Evolutionary conservation across 1,140 invertebrate genomes (phyloP), one percentile per base, ranked within the genome.

Genomic region (Eurosta solidaginis): DNA sequence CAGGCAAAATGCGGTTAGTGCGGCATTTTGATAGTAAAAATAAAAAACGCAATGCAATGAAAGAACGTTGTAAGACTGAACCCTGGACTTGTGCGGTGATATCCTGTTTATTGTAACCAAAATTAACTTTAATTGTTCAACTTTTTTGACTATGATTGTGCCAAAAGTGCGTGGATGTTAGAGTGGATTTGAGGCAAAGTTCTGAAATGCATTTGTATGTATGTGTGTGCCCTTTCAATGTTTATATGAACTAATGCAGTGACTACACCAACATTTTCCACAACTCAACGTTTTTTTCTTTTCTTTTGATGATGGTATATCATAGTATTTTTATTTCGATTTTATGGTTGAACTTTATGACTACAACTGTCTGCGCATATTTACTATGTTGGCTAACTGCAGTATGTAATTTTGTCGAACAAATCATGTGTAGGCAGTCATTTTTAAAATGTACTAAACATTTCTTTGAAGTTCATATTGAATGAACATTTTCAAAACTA

Each of bases 61-160:
- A 54, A 50, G n/a, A 20, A 20, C n/a, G 10, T 1, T 29, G 25
- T 14, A 20, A 10, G 6, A 9, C 5, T n/a, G 2, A 10, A 33
- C 4, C 5, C 27, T n/a, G n/a, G n/a, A 29, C 12, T 12, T 40
- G 59, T 68, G 33, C 40, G 33, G 17, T 17, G 5, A 25, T 54
- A 25, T 40, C 40, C 49, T 22, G 49, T 52, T 52, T 33, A 68
- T 68, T 68, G 33, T 68, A 33, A 68, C 59, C 59, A 68, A 68
- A 68, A 68, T 68, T 68, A 68, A 68, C 59, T 68, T 68, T 68
- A 68, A 68, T 68, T 68, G 59, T 68, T 68, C 40, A 68, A 68
- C 59, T 68, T 68, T 68, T 68, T 68, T 68, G 59, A 68, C 59
- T 68, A 63, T 29, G 54, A n/a, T 63, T 36, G 59, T n/a, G 33